phyloP scores from a whole-genome alignment of 2,888 invertebrate genomes.

The Dichetophora obliterata region DNA sequence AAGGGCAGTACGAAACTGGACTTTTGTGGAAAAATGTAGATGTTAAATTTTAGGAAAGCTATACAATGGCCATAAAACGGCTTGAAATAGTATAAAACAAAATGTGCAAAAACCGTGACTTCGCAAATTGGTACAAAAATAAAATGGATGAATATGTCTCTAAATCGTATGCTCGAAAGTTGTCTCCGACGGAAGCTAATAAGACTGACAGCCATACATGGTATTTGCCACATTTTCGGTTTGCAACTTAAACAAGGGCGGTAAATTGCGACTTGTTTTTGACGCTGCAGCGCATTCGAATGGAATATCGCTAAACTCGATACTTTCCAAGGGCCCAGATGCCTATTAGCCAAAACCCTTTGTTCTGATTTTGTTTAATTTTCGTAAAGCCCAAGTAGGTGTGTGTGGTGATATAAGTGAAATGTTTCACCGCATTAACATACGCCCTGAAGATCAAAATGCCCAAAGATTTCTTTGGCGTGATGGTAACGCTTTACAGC shows the following conservation, averaged over 20 bases:
- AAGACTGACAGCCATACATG: too few species aligned
- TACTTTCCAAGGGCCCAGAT: constrained; percentile 57
- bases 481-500: constrained; percentile 2
- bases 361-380: constrained; percentile 56
- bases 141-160: too few species aligned
- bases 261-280: constrained; percentile 49
- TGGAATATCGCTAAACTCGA: constrained; percentile 53
- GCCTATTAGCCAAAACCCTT: constrained; percentile 41
- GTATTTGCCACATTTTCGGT: constrained; percentile 50
- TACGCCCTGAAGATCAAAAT: constrained; percentile 53
- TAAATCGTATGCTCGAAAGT: too few species aligned
- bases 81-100: constrained; percentile 44
- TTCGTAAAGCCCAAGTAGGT: constrained; percentile 57
- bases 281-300: constrained; percentile 55
- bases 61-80: constrained; percentile 42
- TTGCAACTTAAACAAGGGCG: constrained; percentile 43
- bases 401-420: constrained; percentile 54
- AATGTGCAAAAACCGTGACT: constrained; percentile 37
- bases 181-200: too few species aligned
- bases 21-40: constrained; percentile 51
- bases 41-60: constrained; percentile 22
- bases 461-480: constrained; percentile 56
- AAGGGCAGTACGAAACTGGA: constrained; percentile 45
- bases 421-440: too few species aligned
- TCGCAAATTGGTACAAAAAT: constrained; percentile 2